Evolutionary conservation across 2,888 invertebrate species (phyloP), one percentile per base, ranked within the genome.

Genomic region (Cryptus armator): DNA sequence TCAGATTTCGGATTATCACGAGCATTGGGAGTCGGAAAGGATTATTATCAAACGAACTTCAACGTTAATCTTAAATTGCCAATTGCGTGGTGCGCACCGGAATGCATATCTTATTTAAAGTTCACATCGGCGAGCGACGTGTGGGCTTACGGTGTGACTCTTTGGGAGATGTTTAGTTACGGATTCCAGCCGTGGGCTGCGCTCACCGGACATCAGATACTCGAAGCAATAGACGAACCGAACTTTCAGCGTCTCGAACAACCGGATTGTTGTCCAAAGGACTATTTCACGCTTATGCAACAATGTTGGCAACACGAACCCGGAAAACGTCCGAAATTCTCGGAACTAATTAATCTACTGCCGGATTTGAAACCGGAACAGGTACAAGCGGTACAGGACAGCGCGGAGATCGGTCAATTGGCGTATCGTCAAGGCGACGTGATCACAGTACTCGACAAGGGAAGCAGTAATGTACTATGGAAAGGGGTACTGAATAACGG

Each of bases 121-220:
- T 99, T 99, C 93, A 99, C 99, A 1, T 98, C 98, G 7, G 97
- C 99, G 6, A 98, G 98, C 80, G 99, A 99, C 92, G 98, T 99
- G 0, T 99, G 99, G 99, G 98, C 99, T 0, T 99, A 97, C 93
- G 99, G 98, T 3, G 98, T 99, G 0, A 98, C 99, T n/a, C 95
- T 99, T 0, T 99, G 99, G 99, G 99, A 99, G 94, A 98, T 99
- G 98, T 99, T 99, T 94, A 98, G 98, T 0, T 99, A 99, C 92
- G 99, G 99, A 0, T 98, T 98, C 93, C 99, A 99, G 94, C 99
- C 99, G 0, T 99, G 99, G 99, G 98, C 98, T 0, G 99, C 98
- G 0, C 95, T 98, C 74, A 98, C 98, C 0, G 98, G 98, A 0
- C 97, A 98, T 88, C 98, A 99, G 94, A 99, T 99, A 88, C 94